Conservation (phyloP, 92 coral and sea anemone genomes). For the Umimayanthus kanabou region DNA sequence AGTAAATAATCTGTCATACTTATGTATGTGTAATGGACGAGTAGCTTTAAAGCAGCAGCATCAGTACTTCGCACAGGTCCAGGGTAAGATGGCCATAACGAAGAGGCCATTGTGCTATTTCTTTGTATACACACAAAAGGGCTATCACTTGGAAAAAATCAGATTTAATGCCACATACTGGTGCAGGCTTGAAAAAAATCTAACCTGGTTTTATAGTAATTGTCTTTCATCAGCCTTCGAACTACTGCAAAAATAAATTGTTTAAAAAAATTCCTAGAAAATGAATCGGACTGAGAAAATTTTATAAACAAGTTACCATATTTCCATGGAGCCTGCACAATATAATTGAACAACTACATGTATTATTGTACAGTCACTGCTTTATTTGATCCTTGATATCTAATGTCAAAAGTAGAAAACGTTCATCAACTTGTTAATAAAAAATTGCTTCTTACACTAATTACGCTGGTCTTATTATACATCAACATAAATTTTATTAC, state of each 20-base stretch:
- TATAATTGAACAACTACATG: no score
- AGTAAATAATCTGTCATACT: conserved; percentile 41
- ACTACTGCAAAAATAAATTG: conserved; percentile 41
- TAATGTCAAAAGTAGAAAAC: no score
- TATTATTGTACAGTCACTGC: no score
- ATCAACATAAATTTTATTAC: conserved; percentile 47
- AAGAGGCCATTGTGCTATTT: conserved; percentile 47
- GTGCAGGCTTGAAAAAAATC: conserved; percentile 34
- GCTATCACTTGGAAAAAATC: conserved; percentile 45
- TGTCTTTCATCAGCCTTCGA: conserved; percentile 40
- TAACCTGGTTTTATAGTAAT: background rate
- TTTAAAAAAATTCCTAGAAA: conserved; percentile 26
- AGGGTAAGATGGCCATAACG: conserved; percentile 52
- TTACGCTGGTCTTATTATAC: conserved; percentile 21
- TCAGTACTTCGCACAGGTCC: conserved; percentile 50
- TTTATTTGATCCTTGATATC: no score
- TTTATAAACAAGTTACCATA: no score
- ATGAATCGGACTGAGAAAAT: no score
- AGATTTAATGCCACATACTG: conserved; percentile 48
- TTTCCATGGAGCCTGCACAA: no score
- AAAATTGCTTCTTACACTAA: no score
- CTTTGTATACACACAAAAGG: conserved; percentile 52
- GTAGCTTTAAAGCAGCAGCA: conserved; percentile 45
- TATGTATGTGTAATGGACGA: conserved; percentile 28
- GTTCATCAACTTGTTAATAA: no score